These are phyloP conservation scores for Neoniphon sammara DNA, from an alignment of 2,797 vertebrate genomes.

Conservation along the genomic window DNA sequence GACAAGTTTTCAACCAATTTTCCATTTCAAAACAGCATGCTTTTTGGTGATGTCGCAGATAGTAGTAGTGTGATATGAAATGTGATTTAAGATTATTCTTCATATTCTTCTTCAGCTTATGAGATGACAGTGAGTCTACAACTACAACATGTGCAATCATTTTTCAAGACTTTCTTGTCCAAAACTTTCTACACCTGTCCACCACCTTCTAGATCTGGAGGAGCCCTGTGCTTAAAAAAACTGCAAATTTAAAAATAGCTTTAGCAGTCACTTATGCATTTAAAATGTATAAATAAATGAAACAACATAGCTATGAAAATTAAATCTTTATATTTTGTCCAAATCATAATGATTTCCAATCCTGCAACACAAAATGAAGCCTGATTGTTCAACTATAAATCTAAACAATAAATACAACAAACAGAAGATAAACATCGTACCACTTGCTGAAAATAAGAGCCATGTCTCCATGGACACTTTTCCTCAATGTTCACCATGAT, in stretches of 20 bases:
- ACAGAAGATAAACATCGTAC: slow-evolving; percentile 6
- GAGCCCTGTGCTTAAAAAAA: background rate
- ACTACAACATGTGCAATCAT: background rate
- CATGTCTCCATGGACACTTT: background rate
- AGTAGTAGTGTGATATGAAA: background rate
- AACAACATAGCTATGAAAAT: slow-evolving; percentile 38
- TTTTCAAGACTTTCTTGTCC: background rate
- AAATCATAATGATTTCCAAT: slow-evolving; percentile 9
- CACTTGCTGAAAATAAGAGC: slow-evolving; percentile 19
- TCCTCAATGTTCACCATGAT: background rate
- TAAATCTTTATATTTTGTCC: slow-evolving; percentile 49
- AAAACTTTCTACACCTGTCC: no score
- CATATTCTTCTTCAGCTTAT: background rate
- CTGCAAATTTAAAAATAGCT: background rate
- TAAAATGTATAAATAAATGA: slow-evolving; percentile 8
- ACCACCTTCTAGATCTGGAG: background rate
- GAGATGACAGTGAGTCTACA: background rate
- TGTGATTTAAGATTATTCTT: no score
- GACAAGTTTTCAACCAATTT: no score
- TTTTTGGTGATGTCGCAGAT: background rate
- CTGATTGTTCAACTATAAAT: slow-evolving; percentile 16
- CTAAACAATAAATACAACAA: slow-evolving; percentile 55
- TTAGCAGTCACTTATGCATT: background rate
- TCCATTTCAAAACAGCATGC: no score
- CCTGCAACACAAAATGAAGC: slow-evolving; percentile 24